Conservation (phyloP, 2,797 vertebrate genomes). For the Monodelphis domestica region DNA sequence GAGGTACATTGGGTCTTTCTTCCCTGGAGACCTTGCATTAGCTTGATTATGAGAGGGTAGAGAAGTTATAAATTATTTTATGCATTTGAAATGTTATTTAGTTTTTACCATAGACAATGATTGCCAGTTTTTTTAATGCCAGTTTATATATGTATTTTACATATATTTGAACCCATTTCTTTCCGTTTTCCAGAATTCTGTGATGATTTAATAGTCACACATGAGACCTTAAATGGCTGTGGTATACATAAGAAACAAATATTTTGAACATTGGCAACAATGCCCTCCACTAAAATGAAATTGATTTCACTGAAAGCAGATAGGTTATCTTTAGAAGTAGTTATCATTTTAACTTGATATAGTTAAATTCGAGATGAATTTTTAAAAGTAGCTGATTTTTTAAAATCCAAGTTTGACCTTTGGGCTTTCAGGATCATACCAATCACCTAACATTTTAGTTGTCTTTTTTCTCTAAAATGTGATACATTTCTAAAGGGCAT, state of each 20-base stretch:
- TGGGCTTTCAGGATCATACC: neutral
- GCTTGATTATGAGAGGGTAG: slow-evolving; percentile 4
- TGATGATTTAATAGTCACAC: neutral
- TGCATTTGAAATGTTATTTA: slow-evolving; percentile 8
- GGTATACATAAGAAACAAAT: slow-evolving; percentile 20
- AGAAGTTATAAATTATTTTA: neutral
- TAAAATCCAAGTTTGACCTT: neutral
- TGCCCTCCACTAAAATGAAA: neutral
- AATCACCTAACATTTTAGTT: neutral
- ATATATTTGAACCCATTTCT: neutral
- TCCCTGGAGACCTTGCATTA: neutral
- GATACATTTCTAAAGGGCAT: no score
- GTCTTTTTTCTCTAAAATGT: no score
- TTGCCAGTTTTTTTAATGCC: slow-evolving; percentile 37
- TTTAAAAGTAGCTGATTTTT: neutral
- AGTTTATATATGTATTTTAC: neutral
- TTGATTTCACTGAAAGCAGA: slow-evolving; percentile 21
- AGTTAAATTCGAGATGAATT: neutral
- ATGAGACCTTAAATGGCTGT: neutral
- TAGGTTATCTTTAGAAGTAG: neutral
- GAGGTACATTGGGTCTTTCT: slow-evolving; percentile 6
- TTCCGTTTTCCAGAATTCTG: slow-evolving; percentile 5
- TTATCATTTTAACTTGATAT: neutral
- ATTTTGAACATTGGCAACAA: neutral
- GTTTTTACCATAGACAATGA: neutral